Conservation (phyloP, 2,113 vertebrate species). For the Prochilodus magdalenae region DNA sequence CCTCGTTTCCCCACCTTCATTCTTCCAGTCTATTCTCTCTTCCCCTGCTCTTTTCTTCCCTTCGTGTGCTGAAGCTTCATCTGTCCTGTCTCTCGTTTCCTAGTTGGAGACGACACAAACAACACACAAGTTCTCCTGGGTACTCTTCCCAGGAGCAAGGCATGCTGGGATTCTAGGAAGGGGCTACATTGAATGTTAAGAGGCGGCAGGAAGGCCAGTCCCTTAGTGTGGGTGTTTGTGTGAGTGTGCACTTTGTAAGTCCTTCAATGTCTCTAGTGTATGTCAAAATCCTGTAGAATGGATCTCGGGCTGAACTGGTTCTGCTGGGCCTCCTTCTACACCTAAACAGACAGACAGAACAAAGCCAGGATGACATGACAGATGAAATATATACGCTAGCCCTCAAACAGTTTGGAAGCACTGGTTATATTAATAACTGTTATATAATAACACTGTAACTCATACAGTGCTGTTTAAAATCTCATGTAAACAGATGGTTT, state of each 20-base stretch:
- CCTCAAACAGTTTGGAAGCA: too few species aligned
- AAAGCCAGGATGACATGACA: background rate
- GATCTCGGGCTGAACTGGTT: conserved; percentile 59
- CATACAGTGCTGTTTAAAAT: too few species aligned
- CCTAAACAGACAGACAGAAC: conserved; percentile 56
- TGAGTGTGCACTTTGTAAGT: background rate
- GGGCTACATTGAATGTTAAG: conserved; percentile 39
- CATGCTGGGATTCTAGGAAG: conserved; percentile 59
- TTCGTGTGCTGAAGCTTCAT: conserved; percentile 27
- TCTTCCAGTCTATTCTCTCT: background rate
- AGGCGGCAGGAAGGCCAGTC: background rate
- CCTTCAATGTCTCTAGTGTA: conserved; percentile 10
- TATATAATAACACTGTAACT: too few species aligned
- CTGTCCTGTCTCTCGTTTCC: conserved; percentile 11
- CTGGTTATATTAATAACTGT: too few species aligned
- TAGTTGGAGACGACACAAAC: conserved; percentile 11
- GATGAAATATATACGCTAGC: background rate
- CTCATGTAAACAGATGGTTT: too few species aligned
- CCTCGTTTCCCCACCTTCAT: background rate
- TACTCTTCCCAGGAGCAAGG: conserved; percentile 55
- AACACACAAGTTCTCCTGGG: conserved; percentile 36
- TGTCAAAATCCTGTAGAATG: conserved; percentile 79
- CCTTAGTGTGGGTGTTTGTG: conserved; percentile 25
- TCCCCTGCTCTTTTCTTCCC: conserved; percentile 2
- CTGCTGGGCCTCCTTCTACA: conserved; percentile 65